Conservation (phyloP, 2,797 vertebrate species). For the Sardinella longiceps region DNA sequence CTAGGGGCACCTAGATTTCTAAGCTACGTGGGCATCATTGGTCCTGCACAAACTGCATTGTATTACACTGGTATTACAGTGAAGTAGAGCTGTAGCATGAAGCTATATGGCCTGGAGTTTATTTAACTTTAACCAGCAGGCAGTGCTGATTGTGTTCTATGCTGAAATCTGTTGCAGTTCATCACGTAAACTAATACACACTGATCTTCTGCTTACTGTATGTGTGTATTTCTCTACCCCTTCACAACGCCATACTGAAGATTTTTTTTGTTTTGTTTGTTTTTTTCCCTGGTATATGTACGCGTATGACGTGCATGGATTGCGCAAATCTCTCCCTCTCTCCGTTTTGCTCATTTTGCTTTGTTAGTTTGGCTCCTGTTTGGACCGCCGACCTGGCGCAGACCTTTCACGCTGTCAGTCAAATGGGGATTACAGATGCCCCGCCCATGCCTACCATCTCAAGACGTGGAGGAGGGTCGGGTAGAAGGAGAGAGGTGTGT, state of each 20-base stretch:
- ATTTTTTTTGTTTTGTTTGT: no score
- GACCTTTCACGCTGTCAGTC: slow-evolving; percentile 76
- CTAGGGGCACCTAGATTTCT: no score
- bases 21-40: no score
- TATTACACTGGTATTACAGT: not conserved
- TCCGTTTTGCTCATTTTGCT: not conserved
- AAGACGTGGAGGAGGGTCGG: slow-evolving; percentile 65
- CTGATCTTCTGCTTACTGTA: not conserved
- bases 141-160: not conserved
- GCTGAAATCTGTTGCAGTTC: not conserved
- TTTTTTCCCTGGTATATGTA: not conserved
- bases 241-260: not conserved
- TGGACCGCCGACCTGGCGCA: slow-evolving; percentile 66
- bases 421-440: slow-evolving; percentile 74
- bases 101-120: not conserved
- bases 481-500: slow-evolving; percentile 35
- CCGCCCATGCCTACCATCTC: slow-evolving; percentile 69
- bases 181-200: not conserved
- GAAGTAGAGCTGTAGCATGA: not conserved
- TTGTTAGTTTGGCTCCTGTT: slow-evolving; percentile 25
- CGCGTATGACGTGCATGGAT: not conserved
- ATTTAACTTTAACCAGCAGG: not conserved
- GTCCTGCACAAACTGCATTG: not conserved
- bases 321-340: not conserved
- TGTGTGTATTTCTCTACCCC: not conserved